Percentiles rank a stretch among this genome's conserved stretches.
Evolutionary conservation across 2,797 vertebrate genomes (phyloP).

Genomic region (Fundulus diaphanus): DNA sequence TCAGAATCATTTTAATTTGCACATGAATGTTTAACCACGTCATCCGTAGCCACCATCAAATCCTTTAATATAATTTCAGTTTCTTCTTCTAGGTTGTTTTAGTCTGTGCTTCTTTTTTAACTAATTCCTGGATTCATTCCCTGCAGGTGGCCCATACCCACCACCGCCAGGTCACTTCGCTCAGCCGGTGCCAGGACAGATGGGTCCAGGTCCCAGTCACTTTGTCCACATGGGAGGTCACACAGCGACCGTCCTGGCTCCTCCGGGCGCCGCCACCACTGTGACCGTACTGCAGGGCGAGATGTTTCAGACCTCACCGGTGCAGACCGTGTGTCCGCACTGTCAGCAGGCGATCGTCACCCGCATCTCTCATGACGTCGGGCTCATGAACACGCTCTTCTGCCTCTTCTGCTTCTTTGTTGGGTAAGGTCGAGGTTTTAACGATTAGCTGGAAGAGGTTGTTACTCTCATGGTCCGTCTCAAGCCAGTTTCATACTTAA

Average conservation of each 20-base stretch:
- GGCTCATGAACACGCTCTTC: constrained; percentile 96
- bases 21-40: neutral
- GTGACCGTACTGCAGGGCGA: constrained; percentile 97
- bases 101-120: neutral
- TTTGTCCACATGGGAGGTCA: constrained; percentile 87
- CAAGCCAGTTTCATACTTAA: neutral
- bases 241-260: constrained; percentile 90
- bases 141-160: constrained; percentile 72
- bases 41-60: neutral
- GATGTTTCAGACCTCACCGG: constrained; percentile 93
- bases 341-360: constrained; percentile 98
- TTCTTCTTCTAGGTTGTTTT: neutral
- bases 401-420: constrained; percentile 98
- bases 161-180: constrained; percentile 77
- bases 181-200: constrained; percentile 74
- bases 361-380: constrained; percentile 92
- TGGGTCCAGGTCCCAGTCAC: constrained; percentile 78
- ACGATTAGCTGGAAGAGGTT: neutral
- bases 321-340: constrained; percentile 97
- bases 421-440: constrained; percentile 82
- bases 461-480: neutral
- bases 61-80: neutral
- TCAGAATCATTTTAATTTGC: neutral
- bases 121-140: neutral
- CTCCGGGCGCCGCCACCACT: constrained; percentile 89